Evolutionary conservation across 2,797 vertebrate genomes (phyloP).

Genomic region (Protosalanx chinensis): DNA sequence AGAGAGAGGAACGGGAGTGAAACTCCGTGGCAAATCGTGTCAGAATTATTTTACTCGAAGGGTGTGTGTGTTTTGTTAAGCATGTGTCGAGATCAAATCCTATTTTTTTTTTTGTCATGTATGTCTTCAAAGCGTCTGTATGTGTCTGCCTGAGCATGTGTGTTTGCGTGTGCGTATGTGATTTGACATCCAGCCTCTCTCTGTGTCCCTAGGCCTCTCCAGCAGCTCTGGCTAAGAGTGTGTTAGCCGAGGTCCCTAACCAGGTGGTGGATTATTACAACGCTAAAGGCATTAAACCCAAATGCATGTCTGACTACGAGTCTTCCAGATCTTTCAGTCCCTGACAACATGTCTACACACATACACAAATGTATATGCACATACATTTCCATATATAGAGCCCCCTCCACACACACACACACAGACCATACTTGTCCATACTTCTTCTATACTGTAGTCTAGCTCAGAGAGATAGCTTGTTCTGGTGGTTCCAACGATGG

Average conservation of each 20-base stretch:
- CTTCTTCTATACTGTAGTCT: constrained; percentile 56
- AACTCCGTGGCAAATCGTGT: constrained; percentile 50
- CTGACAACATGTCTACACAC: constrained; percentile 71
- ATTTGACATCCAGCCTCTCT: not conserved
- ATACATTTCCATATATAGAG: constrained; percentile 77
- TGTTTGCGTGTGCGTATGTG: constrained; percentile 21
- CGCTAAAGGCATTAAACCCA: constrained; percentile 96
- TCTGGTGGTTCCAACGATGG: constrained; percentile 64
- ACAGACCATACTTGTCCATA: constrained; percentile 22
- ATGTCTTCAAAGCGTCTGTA: constrained; percentile 33
- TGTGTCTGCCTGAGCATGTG: constrained; percentile 19
- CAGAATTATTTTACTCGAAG: constrained; percentile 25
- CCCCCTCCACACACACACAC: constrained; percentile 65
- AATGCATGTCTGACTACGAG: constrained; percentile 93
- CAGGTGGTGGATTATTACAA: constrained; percentile 99
- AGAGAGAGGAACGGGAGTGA: constrained; percentile 1
- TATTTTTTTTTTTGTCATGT: not conserved
- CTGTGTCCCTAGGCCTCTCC: constrained; percentile 85
- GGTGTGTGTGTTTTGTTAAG: not conserved
- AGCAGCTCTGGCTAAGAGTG: constrained; percentile 95
- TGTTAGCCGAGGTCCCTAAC: constrained; percentile 98
- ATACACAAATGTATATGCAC: constrained; percentile 60
- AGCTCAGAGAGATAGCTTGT: constrained; percentile 70
- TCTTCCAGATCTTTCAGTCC: constrained; percentile 94
- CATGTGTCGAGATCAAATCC: not conserved